A percentile compares a stretch with the other conserved stretches of the same genome.
Conservation (phyloP, 2,797 vertebrate genomes). For the Chelon auratus region DNA sequence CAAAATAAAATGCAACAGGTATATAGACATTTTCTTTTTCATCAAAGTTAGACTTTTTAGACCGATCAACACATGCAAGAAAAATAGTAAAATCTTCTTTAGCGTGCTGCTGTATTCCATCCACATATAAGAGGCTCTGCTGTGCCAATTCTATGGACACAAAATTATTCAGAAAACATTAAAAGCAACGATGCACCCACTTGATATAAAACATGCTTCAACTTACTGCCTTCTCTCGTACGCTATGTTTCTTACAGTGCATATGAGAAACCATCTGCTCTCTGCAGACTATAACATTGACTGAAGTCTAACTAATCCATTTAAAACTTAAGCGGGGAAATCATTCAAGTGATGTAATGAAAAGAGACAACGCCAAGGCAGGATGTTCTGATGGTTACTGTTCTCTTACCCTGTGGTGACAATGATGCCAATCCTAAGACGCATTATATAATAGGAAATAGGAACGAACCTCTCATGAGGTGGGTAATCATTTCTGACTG, state of each 20-base stretch:
- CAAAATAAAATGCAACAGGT: slow-evolving; percentile 39
- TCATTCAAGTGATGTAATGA: not conserved
- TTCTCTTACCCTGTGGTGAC: not conserved
- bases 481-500: not conserved
- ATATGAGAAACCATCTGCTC: too few species aligned
- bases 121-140: too few species aligned
- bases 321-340: not conserved
- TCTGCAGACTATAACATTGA: too few species aligned
- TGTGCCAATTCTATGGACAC: not conserved
- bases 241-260: too few species aligned
- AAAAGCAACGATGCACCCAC: not conserved
- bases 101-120: not conserved
- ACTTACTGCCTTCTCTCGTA: too few species aligned
- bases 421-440: not conserved
- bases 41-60: not conserved
- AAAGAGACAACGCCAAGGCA: not conserved
- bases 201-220: too few species aligned
- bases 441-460: not conserved
- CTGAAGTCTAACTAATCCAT: not conserved
- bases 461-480: not conserved
- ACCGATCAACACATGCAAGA: not conserved
- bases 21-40: not conserved
- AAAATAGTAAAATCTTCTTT: not conserved
- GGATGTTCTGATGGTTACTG: not conserved
- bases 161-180: not conserved